Percentiles rank a stretch among this genome's conserved stretches.
Evolutionary conservation across 2,113 vertebrate genomes (phyloP).

Genomic region (Antechinus stuartii): DNA sequence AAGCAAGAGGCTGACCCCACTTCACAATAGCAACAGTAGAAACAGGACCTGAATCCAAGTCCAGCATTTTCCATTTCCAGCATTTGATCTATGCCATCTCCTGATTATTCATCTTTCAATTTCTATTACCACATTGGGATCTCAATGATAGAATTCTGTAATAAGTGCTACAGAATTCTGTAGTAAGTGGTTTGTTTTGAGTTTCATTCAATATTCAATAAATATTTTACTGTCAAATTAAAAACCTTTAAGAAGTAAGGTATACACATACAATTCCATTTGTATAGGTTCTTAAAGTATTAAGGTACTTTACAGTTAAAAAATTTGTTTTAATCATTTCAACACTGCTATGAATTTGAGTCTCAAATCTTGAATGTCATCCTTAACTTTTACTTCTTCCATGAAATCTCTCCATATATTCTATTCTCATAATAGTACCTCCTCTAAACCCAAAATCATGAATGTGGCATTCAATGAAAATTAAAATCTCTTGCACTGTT

Average conservation of each 20-base stretch:
- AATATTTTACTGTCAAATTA: neutral
- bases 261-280: fast-evolving
- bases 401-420: neutral
- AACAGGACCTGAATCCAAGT: neutral
- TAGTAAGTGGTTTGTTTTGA: neutral
- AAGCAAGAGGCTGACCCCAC: neutral
- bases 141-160: neutral
- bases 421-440: neutral
- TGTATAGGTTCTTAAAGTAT: neutral
- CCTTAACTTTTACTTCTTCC: neutral
- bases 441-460: neutral
- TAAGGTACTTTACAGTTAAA: neutral
- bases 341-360: neutral
- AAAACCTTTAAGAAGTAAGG: neutral
- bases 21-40: neutral
- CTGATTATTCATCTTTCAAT: neutral
- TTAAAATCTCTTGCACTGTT: neutral
- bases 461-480: neutral
- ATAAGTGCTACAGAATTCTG: neutral
- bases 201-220: neutral
- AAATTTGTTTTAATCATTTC: neutral
- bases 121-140: neutral
- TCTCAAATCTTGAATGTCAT: neutral
- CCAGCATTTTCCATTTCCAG: neutral
- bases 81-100: neutral